These are phyloP conservation scores for Hypomesus transpacificus DNA, from an alignment of 2,113 vertebrate genomes.

Conservation along the genomic window DNA sequence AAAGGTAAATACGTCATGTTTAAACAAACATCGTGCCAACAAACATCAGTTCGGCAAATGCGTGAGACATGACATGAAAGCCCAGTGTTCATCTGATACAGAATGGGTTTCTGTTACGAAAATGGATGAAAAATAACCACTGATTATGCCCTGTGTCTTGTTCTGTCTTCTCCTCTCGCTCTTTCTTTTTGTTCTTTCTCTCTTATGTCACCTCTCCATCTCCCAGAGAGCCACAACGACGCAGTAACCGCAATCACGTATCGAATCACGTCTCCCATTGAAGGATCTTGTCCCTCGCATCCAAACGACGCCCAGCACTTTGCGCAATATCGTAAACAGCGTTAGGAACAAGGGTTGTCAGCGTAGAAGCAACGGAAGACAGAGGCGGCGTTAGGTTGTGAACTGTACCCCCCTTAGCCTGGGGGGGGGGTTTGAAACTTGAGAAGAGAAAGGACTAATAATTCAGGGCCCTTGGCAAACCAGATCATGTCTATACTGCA, in stretches of 20 bases:
- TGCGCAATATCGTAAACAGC: constrained; percentile 25
- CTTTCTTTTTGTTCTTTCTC: neutral
- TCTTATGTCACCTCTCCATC: constrained; percentile 17
- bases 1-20: no score
- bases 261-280: constrained; percentile 13
- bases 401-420: neutral
- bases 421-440: neutral
- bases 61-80: no score
- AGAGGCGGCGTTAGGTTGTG: constrained; percentile 24
- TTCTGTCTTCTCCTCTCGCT: neutral
- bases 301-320: constrained; percentile 19
- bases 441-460: constrained; percentile 14
- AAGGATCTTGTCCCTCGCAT: neutral
- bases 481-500: neutral
- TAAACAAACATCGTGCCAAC: no score
- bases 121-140: no score
- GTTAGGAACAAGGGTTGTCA: constrained; percentile 11
- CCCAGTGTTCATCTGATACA: no score
- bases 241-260: constrained; percentile 8
- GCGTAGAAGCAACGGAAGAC: constrained; percentile 16
- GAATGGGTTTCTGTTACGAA: no score
- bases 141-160: neutral
- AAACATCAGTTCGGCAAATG: no score
- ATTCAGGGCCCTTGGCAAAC: constrained; percentile 10
- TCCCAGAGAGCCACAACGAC: neutral